Evolutionary conservation across 1,140 invertebrate genomes (phyloP), one percentile per base, ranked within the genome.

Genomic region (Drosophila erecta): DNA sequence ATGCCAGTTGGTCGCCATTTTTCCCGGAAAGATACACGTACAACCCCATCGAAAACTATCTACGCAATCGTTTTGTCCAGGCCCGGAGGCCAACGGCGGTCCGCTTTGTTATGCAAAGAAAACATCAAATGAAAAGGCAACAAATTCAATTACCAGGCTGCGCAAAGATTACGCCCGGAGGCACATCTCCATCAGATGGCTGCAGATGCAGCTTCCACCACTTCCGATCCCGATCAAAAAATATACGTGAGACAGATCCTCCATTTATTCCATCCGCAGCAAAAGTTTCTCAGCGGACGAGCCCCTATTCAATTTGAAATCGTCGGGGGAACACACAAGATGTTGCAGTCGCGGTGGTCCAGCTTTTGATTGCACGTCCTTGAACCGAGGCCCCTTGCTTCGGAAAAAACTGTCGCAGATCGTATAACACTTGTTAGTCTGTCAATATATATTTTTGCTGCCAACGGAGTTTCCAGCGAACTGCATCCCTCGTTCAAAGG

Each of bases 371-470:
- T 69, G 83, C 46, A 75, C 70, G 66, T 75, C 46, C 71, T 69
- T 70, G 55, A 76, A 55, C 70, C 38, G 47, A 15, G 12, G 41
- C 12, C 61, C 64, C 38, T 54, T 38, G 66, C 30, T 33, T 44
- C 44, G 50, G 72, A 50, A 15, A 46, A 72, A 51, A 73, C 60
- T 89, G 71, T 72, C 71, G 44, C 64, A 64, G 81, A 90, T 90
- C 87, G 69, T 70, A 90, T 73, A 83, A 76, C 87, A 90, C 87
- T 90, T 90, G 87, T 90, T 81, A 62, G 73, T 46, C 81, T 85
- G 86, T 79, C 81, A 73, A 76, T 76, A 46, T 46, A 53, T n/a
- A n/a, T 73, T 37, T 37, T 46, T 55, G 30, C 41, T 49, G 59
- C 43, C 27, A 33, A 27, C 43, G 14, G 27, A 61, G 60, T 76